Percentiles rank a stretch among this genome's conserved stretches.
phyloP scores from a whole-genome alignment of 2,888 invertebrate species.

The Melipona bicolor region DNA sequence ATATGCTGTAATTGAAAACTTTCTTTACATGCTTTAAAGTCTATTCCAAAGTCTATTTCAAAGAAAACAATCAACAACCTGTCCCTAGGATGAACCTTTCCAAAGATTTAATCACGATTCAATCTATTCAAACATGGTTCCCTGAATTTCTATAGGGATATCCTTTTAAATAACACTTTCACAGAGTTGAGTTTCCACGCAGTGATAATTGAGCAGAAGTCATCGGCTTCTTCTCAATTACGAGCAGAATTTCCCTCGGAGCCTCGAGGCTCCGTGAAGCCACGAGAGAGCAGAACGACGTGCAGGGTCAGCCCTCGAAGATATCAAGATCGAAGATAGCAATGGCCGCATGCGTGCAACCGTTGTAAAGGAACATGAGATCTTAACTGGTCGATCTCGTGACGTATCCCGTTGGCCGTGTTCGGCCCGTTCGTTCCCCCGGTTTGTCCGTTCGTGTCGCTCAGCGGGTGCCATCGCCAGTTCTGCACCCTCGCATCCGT shows the following conservation, averaged over 20 bases:
- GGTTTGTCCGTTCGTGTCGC: constrained; percentile 79
- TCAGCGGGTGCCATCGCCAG: constrained; percentile 83
- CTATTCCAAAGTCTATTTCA: no score
- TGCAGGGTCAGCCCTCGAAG: constrained; percentile 57
- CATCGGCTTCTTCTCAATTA: constrained; percentile 41
- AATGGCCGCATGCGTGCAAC: constrained; percentile 63
- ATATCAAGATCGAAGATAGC: constrained; percentile 77
- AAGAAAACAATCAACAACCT: no score
- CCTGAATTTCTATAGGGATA: no score
- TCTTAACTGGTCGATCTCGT: constrained; percentile 80
- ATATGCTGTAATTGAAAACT: no score
- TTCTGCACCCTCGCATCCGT: constrained; percentile 83
- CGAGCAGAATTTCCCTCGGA: constrained; percentile 15
- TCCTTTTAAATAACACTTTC: no score
- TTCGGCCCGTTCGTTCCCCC: constrained; percentile 69
- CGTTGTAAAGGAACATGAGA: constrained; percentile 78
- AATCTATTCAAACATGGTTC: no score
- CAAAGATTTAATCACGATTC: no score
- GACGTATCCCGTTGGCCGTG: constrained; percentile 74
- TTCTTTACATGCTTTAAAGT: no score
- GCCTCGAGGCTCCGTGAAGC: constrained; percentile 16
- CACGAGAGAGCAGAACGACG: constrained; percentile 54
- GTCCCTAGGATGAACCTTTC: no score
- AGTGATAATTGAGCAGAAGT: no score
- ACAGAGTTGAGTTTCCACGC: no score